Conservation (phyloP, 2,797 vertebrate genomes). For the Sciaenops ocellatus region DNA sequence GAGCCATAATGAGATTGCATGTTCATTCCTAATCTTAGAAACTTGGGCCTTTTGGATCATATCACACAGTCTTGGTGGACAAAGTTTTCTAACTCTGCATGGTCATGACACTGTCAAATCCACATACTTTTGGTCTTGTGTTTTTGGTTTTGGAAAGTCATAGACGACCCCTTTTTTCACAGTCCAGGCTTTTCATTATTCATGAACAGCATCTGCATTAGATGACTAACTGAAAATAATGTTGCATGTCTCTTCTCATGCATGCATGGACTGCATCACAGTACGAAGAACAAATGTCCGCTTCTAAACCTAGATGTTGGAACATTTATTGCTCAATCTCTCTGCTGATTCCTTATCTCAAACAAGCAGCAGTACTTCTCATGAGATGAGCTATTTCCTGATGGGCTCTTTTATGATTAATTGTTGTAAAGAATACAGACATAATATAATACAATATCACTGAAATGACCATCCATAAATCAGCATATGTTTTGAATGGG, state of each 20-base stretch:
- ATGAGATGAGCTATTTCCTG: not conserved
- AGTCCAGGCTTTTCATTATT: not conserved
- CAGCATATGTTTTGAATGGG: conserved; percentile 38
- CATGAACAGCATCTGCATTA: not conserved
- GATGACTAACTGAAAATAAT: not conserved
- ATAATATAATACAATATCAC: conserved; percentile 6
- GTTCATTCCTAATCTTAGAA: not conserved
- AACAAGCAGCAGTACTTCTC: not conserved
- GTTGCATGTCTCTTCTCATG: not conserved
- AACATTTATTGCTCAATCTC: conserved; percentile 7
- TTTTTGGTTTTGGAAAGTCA: not conserved
- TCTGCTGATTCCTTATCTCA: not conserved
- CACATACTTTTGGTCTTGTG: not conserved
- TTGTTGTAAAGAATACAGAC: conserved; percentile 12
- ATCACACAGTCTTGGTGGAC: not conserved
- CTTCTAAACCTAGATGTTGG: conserved; percentile 26
- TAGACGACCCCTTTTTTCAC: not conserved
- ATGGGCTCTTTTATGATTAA: conserved; percentile 15
- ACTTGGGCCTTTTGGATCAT: not conserved
- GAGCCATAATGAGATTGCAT: not conserved
- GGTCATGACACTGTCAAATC: not conserved
- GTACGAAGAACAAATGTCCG: conserved; percentile 2
- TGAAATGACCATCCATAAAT: conserved; percentile 26
- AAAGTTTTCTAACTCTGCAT: not conserved
- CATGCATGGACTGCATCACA: not conserved